These are phyloP conservation scores for Eublepharis macularius DNA, from an alignment of 2,113 vertebrate species.

Conservation along the genomic window DNA sequence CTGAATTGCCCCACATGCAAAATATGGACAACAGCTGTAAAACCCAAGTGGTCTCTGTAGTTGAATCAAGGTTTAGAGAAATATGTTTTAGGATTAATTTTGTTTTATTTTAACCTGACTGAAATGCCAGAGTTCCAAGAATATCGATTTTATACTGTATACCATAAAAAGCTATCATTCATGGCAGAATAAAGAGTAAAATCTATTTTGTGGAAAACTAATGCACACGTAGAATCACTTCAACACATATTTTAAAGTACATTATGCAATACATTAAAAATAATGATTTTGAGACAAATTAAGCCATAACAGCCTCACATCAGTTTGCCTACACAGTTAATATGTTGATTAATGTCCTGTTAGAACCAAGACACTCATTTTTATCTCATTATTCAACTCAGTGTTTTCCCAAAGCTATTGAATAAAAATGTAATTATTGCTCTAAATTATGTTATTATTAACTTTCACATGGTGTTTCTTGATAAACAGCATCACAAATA, in stretches of 20 bases:
- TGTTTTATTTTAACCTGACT: slow-evolving; percentile 28
- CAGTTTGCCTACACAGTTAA: slow-evolving; percentile 79
- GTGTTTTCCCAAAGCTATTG: slow-evolving; percentile 78
- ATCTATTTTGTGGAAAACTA: slow-evolving; percentile 19
- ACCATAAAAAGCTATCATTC: slow-evolving; percentile 21
- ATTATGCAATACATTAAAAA: slow-evolving; percentile 75
- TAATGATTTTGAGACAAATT: slow-evolving; percentile 80
- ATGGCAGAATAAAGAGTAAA: background rate
- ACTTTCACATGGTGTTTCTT: slow-evolving; percentile 72
- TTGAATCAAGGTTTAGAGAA: slow-evolving; percentile 38
- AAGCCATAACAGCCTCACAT: slow-evolving; percentile 72
- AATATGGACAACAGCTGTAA: background rate
- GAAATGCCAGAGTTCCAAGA: slow-evolving; percentile 36
- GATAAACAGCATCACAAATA: slow-evolving; percentile 70
- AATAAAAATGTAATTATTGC: slow-evolving; percentile 81
- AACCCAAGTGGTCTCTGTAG: slow-evolving; percentile 4
- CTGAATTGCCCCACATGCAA: background rate
- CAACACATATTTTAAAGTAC: slow-evolving; percentile 54
- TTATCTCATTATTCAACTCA: slow-evolving; percentile 78
- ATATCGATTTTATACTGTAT: background rate
- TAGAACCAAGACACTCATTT: slow-evolving; percentile 75
- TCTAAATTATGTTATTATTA: slow-evolving; percentile 78
- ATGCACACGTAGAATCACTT: slow-evolving; percentile 42
- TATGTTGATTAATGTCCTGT: slow-evolving; percentile 83
- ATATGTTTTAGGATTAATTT: slow-evolving; percentile 44